Evolutionary conservation across 2,113 vertebrate genomes (phyloP).

Genomic region (Gallinago undulata): DNA sequence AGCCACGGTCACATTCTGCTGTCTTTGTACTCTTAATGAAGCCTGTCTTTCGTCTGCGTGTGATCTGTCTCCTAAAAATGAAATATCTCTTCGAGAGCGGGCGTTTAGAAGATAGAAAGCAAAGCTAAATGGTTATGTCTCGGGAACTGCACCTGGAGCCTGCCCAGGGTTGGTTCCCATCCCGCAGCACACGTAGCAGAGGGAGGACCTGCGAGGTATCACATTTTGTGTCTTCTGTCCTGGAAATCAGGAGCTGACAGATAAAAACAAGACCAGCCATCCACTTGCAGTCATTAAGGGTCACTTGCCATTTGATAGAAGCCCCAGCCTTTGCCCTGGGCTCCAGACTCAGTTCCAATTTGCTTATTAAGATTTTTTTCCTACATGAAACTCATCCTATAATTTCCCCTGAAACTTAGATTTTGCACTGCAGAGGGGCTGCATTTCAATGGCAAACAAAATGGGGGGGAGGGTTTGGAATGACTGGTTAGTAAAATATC

Average conservation of each 20-base stretch:
- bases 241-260: not conserved
- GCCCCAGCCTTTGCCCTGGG: not conserved
- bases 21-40: not conserved
- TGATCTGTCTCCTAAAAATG: not conserved
- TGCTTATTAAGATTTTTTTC: not conserved
- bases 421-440: not conserved
- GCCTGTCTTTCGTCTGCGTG: not conserved
- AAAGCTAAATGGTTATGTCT: not conserved
- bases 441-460: not conserved
- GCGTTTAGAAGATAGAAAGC: not conserved
- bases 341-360: not conserved
- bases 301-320: not conserved
- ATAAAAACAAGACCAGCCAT: not conserved
- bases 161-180: not conserved
- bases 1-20: not conserved
- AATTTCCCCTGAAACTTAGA: not conserved
- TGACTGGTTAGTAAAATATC: not conserved
- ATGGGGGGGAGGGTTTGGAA: not conserved
- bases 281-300: not conserved
- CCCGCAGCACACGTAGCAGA: not conserved
- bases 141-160: not conserved
- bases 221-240: not conserved
- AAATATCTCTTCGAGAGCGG: not conserved
- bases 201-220: not conserved
- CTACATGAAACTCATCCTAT: not conserved